These are phyloP conservation scores for Drosophila burlai DNA, from an alignment of 1,140 invertebrate species.

Conservation along the genomic window DNA sequence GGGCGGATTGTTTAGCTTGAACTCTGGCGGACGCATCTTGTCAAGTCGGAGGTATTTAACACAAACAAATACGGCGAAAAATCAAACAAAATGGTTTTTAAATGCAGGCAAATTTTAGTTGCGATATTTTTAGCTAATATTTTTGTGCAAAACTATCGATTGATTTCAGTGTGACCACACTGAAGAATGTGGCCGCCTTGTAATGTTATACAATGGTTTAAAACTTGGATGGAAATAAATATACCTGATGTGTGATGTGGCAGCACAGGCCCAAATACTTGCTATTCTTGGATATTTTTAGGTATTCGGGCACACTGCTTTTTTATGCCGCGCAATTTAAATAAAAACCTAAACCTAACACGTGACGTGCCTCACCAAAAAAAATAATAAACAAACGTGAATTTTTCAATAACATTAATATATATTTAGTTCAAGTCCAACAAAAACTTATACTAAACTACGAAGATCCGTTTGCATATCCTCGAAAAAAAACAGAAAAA, in stretches of 20 bases:
- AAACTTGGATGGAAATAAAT: not conserved
- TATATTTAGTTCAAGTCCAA: constrained; percentile 36
- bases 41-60: not conserved
- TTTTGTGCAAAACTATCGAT: no score
- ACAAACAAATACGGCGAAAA: constrained; percentile 1
- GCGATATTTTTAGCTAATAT: no score
- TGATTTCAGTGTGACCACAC: not conserved
- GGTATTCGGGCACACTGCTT: not conserved
- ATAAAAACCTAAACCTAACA: no score
- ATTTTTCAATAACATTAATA: not conserved
- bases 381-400: not conserved
- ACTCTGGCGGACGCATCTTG: constrained; percentile 89
- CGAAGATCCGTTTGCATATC: constrained; percentile 11
- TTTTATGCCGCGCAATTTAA: not conserved
- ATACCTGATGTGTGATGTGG: not conserved
- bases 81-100: constrained; percentile 3
- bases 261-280: not conserved
- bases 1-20: constrained; percentile 95
- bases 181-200: not conserved
- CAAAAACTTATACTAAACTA: constrained; percentile 42
- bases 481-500: not conserved
- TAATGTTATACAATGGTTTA: not conserved
- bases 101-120: not conserved
- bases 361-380: no score
- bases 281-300: no score